Percentiles rank a stretch among this genome's conserved stretches.
These are phyloP conservation scores for Chironomus striatipennis DNA, from an alignment of 1,140 invertebrate species.

Conservation along the genomic window DNA sequence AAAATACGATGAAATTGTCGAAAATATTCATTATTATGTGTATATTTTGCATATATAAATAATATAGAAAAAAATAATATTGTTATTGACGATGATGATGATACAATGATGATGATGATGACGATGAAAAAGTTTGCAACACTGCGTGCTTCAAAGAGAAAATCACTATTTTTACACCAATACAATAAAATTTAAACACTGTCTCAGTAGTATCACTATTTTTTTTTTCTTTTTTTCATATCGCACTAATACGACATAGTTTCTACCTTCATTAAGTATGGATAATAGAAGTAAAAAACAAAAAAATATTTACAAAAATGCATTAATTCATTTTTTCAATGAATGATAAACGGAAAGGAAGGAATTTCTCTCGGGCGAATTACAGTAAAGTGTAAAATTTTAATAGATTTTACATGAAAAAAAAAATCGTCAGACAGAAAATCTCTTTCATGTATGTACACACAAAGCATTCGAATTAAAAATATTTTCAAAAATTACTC, in stretches of 20 bases:
- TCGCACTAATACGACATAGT: background rate
- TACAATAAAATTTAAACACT: background rate
- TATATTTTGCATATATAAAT: background rate
- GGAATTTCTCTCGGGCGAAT: too few relatives aligned
- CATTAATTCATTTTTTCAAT: too few relatives aligned
- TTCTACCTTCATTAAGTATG: too few relatives aligned
- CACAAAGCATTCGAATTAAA: too few relatives aligned
- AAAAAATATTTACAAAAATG: too few relatives aligned
- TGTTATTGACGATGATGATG: background rate
- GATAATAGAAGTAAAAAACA: too few relatives aligned
- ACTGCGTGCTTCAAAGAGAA: slow-evolving; percentile 9
- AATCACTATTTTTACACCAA: slow-evolving; percentile 22
- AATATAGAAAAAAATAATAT: background rate
- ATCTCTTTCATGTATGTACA: too few relatives aligned
- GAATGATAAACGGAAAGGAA: too few relatives aligned
- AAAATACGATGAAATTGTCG: background rate
- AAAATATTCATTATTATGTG: background rate
- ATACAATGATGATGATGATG: background rate
- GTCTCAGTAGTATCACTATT: background rate
- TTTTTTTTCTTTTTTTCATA: background rate
- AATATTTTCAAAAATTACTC: too few relatives aligned
- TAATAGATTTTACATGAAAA: too few relatives aligned
- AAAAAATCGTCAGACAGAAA: too few relatives aligned
- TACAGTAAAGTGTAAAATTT: too few relatives aligned
- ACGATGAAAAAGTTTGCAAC: slow-evolving; percentile 17